Conservation (phyloP, 2,797 vertebrate genomes). For the Pterois miles region DNA sequence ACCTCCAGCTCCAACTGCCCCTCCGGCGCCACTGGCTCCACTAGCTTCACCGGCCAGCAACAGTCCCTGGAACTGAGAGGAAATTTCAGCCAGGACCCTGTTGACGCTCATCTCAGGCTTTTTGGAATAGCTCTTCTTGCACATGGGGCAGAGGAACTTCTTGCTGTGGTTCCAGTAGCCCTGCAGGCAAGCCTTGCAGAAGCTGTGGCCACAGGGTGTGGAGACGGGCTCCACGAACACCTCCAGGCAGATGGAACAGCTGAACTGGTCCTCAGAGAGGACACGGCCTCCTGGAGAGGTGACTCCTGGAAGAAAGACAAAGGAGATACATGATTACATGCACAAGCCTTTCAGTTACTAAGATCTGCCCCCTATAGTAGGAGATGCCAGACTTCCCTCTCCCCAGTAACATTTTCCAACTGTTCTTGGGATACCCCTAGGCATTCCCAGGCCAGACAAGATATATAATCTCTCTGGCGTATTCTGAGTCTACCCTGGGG, state of each 20-base stretch:
- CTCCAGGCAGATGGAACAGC: constrained; percentile 87
- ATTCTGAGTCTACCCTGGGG: too few species aligned
- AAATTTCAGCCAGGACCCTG: constrained; percentile 84
- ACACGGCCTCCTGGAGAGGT: constrained; percentile 50
- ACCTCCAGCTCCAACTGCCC: not conserved
- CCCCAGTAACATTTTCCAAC: too few species aligned
- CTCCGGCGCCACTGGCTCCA: fast-evolving
- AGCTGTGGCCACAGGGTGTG: constrained; percentile 86
- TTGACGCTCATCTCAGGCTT: constrained; percentile 85
- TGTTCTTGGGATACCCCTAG: too few species aligned
- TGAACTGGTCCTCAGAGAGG: constrained; percentile 85
- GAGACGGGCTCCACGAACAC: constrained; percentile 86
- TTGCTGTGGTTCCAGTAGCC: constrained; percentile 87
- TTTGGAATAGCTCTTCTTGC: constrained; percentile 82
- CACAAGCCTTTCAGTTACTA: not conserved
- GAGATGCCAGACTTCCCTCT: too few species aligned
- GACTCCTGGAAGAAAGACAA: constrained; percentile 44
- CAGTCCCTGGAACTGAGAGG: constrained; percentile 83
- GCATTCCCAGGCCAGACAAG: too few species aligned
- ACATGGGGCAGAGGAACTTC: constrained; percentile 85
- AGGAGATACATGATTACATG: not conserved
- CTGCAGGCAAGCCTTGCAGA: constrained; percentile 85
- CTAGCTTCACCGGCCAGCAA: constrained; percentile 23
- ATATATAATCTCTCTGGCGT: too few species aligned
- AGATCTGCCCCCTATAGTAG: too few species aligned